Evolutionary conservation across 2,113 vertebrate genomes (phyloP), one percentile per base, ranked within the genome.

Genomic region (Coptodon rendalli): DNA sequence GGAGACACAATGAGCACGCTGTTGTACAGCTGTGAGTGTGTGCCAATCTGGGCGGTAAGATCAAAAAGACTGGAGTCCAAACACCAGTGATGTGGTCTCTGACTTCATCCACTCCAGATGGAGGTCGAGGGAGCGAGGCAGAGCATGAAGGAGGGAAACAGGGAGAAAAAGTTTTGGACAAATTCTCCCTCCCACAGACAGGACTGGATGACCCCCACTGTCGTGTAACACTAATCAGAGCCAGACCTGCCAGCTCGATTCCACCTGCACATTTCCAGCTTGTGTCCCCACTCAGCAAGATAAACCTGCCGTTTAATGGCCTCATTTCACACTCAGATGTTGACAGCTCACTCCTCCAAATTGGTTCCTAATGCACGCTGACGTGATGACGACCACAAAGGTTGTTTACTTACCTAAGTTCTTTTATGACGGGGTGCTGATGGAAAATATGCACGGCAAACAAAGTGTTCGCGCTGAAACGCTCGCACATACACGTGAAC

Each of bases 41-140:
- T 97, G 97, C 97, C 97, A 97, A 96, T 94, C 96, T 86, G 90
- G 96, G 95, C 95, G 91, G 95, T 94, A 92, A 97, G 97, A 98
- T 98, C 97, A 98, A 98, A 98, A 96, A 86, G 89, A 93, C 91
- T 95, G 90, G 89, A 95, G 95, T 97, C 97, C 96, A 97, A 97
- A 97, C 92, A 92, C 96, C 96, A 97, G 96, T 97, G 97, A 98
- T 98, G 97, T 98, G 97, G 97, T 98, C 97, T 96, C 96, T 96
- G 96, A 97, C 95, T 97, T 98, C 97, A 98, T 98, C 95, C 96
- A 94, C 95, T 98, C 97, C 98, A 99, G 97, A 99, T 99, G 98
- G 95, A 96, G 92, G 61, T 59, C 14, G 63, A 86, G 81, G 34
- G 71, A 86, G 83, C 24, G 11, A 82, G 88, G 82, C 36, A 57